Evolutionary conservation across 2,113 vertebrate genomes (phyloP).

Genomic region (Orthonyx spaldingii): DNA sequence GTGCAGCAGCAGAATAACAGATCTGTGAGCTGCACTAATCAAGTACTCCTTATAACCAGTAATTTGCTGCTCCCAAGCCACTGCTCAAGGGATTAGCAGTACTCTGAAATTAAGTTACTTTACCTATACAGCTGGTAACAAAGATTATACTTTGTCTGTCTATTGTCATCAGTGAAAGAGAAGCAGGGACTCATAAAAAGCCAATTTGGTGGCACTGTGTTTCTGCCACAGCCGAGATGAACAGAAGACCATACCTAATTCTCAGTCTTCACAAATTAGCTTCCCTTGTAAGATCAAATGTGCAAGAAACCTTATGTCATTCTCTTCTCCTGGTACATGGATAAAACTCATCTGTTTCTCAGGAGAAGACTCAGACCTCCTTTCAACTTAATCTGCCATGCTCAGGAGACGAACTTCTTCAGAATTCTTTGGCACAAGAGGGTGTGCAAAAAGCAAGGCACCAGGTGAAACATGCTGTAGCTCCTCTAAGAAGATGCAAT

Average conservation of each 20-base stretch:
- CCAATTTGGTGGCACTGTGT: not conserved
- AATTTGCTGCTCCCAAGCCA: not conserved
- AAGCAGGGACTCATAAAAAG: not conserved
- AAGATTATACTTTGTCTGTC: too few species aligned
- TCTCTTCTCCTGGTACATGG: not conserved
- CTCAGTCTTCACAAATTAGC: not conserved
- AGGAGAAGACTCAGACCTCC: not conserved
- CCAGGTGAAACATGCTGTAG: rapidly evolving
- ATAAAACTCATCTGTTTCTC: not conserved
- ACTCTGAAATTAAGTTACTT: not conserved
- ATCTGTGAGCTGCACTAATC: not conserved
- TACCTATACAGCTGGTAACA: not conserved
- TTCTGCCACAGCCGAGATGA: not conserved
- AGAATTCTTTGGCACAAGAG: not conserved
- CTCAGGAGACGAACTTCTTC: not conserved
- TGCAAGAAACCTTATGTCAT: not conserved
- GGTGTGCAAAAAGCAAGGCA: not conserved
- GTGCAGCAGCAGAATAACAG: not conserved
- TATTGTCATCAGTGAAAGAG: not conserved
- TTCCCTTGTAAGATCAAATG: not conserved
- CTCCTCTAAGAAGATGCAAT: not conserved
- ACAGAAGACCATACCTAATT: not conserved
- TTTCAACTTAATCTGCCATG: not conserved
- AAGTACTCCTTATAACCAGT: not conserved
- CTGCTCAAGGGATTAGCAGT: not conserved